Percentiles rank a stretch among this genome's conserved stretches.
Evolutionary conservation across 2,888 invertebrate genomes (phyloP).

Genomic region (Ethmia dodecea): DNA sequence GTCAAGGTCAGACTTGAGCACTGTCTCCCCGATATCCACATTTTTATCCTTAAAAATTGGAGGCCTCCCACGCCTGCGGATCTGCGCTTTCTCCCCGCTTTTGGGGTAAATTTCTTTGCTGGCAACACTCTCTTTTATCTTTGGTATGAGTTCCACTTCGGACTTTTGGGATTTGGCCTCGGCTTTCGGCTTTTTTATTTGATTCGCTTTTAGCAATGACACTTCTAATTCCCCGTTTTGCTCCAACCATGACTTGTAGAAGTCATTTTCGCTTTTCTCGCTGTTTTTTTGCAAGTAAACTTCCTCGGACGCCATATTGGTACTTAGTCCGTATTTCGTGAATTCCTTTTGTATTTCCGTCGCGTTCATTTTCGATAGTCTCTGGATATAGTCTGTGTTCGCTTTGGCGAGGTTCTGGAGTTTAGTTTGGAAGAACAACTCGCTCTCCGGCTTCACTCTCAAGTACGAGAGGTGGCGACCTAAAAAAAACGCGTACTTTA

Average conservation of each 20-base stretch:
- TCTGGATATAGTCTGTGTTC: slow-evolving; percentile 53
- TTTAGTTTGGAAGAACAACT: slow-evolving; percentile 61
- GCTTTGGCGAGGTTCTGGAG: slow-evolving; percentile 56
- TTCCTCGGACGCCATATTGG: slow-evolving; percentile 36
- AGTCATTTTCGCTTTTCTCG: slow-evolving; percentile 59
- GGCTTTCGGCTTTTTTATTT: slow-evolving; percentile 43
- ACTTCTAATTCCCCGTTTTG: slow-evolving; percentile 71
- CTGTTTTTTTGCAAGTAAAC: slow-evolving; percentile 32
- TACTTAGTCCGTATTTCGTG: slow-evolving; percentile 59
- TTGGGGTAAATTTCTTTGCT: slow-evolving; percentile 43
- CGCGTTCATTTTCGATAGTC: slow-evolving; percentile 60
- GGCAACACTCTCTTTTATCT: slow-evolving; percentile 39
- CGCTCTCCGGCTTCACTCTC: slow-evolving; percentile 65
- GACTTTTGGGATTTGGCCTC: slow-evolving; percentile 48
- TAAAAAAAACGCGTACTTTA: too few relatives aligned
- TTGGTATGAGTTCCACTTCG: slow-evolving; percentile 64
- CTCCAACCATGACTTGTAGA: slow-evolving; percentile 68
- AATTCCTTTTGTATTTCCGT: slow-evolving; percentile 60
- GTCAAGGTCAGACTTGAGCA: slow-evolving; percentile 67
- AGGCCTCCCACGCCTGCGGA: slow-evolving; percentile 54
- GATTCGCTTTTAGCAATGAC: slow-evolving; percentile 56
- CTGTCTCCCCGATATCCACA: slow-evolving; percentile 63
- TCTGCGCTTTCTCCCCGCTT: slow-evolving; percentile 46
- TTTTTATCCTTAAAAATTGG: slow-evolving; percentile 67
- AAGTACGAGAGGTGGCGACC: slow-evolving; percentile 40